Evolutionary conservation across 2,888 invertebrate genomes (phyloP).

Genomic region (Pachycephus smyrnensis): DNA sequence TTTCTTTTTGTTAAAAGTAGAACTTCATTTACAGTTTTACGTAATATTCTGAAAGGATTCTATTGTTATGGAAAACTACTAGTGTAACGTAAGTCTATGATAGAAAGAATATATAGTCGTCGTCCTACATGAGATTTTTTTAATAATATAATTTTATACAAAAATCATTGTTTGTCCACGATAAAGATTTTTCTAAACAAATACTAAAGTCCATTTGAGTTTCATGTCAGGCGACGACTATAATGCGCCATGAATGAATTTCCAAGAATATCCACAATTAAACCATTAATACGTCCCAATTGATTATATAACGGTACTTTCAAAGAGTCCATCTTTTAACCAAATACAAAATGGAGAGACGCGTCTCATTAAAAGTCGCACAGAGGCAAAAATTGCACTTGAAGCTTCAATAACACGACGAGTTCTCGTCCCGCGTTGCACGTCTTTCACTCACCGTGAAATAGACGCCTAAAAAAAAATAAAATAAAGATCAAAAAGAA

Average conservation of each 20-base stretch:
- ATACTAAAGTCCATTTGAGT: background rate
- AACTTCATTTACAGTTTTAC: background rate
- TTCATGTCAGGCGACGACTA: background rate
- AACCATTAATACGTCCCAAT: background rate
- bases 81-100: background rate
- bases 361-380: background rate
- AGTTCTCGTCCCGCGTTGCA: background rate
- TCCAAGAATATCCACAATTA: background rate
- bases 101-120: background rate
- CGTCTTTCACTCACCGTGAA: background rate
- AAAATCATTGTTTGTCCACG: background rate
- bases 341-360: background rate
- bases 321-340: background rate
- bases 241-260: background rate
- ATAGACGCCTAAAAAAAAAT: conserved; percentile 8
- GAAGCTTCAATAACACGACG: background rate
- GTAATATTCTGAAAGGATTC: background rate
- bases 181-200: background rate
- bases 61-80: background rate
- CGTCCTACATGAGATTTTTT: background rate
- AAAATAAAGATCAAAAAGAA: conserved; percentile 9
- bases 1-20: background rate
- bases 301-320: background rate
- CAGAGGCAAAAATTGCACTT: background rate
- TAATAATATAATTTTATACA: background rate